Evolutionary conservation across 2,888 invertebrate species (phyloP).

Genomic region (Eustalomyia histrio): DNA sequence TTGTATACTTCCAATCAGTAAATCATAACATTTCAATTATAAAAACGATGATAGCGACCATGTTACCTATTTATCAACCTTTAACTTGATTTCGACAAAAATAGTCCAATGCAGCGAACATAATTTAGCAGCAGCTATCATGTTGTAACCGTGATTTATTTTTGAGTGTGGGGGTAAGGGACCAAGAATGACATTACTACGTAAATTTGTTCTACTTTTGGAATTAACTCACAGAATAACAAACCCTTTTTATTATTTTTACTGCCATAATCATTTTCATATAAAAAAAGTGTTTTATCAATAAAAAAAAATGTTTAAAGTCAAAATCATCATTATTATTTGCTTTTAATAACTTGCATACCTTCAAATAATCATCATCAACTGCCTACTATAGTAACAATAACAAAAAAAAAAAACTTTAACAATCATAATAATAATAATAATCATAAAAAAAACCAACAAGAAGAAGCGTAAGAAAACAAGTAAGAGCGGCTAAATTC

Average conservation of each 20-base stretch:
- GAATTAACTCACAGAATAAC: not conserved
- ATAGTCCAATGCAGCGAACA: too few relatives aligned
- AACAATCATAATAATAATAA: not conserved
- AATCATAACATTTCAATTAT: too few relatives aligned
- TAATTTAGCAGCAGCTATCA: too few relatives aligned
- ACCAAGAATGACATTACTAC: too few relatives aligned
- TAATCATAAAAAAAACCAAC: not conserved
- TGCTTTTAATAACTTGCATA: not conserved
- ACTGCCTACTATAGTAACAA: not conserved
- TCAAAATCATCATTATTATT: constrained; percentile 33
- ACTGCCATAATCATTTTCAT: not conserved
- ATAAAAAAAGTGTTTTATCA: constrained; percentile 2
- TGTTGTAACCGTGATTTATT: too few relatives aligned
- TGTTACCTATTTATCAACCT: too few relatives aligned
- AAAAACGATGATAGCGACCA: too few relatives aligned
- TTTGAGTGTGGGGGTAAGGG: too few relatives aligned
- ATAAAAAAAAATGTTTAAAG: constrained; percentile 34
- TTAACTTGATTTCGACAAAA: too few relatives aligned
- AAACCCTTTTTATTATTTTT: constrained; percentile 7
- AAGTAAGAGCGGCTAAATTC: too few relatives aligned
- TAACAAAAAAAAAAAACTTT: not conserved
- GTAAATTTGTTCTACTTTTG: not conserved
- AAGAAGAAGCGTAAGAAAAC: not conserved
- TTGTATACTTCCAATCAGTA: too few relatives aligned
- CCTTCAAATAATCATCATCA: constrained; percentile 1